Base-by-base conservation (phyloP, 2,797 vertebrate species). In the Tachyglossus aculeatus region DNA sequence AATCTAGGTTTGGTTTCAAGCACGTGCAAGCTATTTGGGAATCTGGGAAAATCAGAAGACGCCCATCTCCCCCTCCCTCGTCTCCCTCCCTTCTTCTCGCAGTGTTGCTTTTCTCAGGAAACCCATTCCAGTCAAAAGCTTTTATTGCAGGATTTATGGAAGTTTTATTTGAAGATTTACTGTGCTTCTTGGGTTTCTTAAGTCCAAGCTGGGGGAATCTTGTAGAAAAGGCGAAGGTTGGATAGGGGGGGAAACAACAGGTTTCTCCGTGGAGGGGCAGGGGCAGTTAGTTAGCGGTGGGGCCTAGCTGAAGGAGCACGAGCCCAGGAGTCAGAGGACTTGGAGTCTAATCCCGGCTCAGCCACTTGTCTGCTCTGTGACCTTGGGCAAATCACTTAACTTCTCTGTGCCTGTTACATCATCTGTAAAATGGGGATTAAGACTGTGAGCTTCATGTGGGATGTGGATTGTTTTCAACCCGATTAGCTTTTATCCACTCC, bases 121-220 rank as follows among this genome's bases (percentile, higher is more conserved):
- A 40, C 47, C 41, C 27, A 67, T 77, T 68, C 74, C 54, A 74
- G 18, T 47, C 79, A 19, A 73, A 77, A 73, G 12, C 36, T 83
- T 79, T 80, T 82, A 79, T 66, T 75, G 52, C 31, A 10, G 19
- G 36, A 50, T 83, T 83, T 67, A 79, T 60, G 47, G 58, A 51
- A 52, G 62, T 62, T 65, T 65, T 9, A 45, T 63, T 77, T 29
- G 69, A 31, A 52, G 45, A 74, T 72, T 81, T 79, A 75, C 14
- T 74, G 55, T 70, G 77, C 41, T 48, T 68, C 58, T 73, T 67
- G 58, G 43, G 36, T 40, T 66, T 40, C 41, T 72, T 52, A 68
- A 13, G 40, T 40, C 53, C 53, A 72, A 67, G 39, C 34, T 58
- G 65, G 27, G 27, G 55, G 57, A 40, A 62, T 79, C 57, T 72